Evolutionary conservation across 2,113 vertebrate species (phyloP).

Genomic region (Desmodus rotundus): DNA sequence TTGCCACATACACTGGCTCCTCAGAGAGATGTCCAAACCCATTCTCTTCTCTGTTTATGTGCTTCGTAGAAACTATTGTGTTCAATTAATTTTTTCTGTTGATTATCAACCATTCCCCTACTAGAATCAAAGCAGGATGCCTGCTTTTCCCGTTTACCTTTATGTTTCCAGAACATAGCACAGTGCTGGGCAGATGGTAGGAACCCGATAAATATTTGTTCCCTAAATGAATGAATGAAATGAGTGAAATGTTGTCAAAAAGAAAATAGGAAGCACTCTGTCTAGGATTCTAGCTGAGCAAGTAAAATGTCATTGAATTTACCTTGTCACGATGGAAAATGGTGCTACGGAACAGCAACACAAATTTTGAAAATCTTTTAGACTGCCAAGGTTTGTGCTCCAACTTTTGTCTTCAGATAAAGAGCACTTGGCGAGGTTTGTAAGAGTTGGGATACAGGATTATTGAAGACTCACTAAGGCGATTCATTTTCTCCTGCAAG

Average conservation of each 20-base stretch:
- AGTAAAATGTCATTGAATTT: background rate
- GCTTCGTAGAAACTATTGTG: background rate
- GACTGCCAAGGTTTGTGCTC: background rate
- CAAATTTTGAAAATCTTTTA: conserved; percentile 6
- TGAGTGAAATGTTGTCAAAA: background rate
- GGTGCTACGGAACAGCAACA: background rate
- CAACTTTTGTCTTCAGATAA: background rate
- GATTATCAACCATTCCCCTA: background rate
- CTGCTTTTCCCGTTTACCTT: background rate
- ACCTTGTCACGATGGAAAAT: background rate
- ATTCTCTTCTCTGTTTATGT: background rate
- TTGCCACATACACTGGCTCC: background rate
- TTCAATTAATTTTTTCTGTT: background rate
- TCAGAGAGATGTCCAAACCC: background rate
- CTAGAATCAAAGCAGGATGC: background rate
- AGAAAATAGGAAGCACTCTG: background rate
- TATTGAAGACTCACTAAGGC: background rate
- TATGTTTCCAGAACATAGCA: background rate
- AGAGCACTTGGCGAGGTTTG: background rate
- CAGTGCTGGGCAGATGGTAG: background rate
- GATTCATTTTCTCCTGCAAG: conserved; percentile 4
- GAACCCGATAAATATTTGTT: background rate
- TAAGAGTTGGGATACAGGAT: background rate
- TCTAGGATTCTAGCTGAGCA: background rate
- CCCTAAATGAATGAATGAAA: background rate